These are phyloP conservation scores for Brachyptera risi DNA, from an alignment of 2,888 invertebrate genomes.

Conservation along the genomic window DNA sequence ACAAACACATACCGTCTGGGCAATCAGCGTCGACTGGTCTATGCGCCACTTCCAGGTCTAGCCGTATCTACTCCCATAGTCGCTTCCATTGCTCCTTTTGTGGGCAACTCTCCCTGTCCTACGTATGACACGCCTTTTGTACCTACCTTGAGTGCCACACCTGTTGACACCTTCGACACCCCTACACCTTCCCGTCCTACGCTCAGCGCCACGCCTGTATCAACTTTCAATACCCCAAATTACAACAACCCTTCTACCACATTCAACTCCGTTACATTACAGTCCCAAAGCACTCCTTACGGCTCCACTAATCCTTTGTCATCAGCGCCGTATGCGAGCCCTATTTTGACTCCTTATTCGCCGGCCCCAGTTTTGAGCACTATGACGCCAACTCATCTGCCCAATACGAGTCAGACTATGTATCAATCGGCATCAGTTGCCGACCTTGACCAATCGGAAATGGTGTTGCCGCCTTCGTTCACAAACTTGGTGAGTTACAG, in stretches of 20 bases:
- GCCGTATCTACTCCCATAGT: slow-evolving; percentile 27
- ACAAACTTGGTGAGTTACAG: slow-evolving; percentile 27
- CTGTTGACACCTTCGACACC: slow-evolving; percentile 2
- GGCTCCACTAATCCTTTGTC: neutral
- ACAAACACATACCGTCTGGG: slow-evolving; percentile 61
- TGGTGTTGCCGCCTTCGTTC: slow-evolving; percentile 27
- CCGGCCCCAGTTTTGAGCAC: slow-evolving; percentile 15
- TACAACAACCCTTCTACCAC: no score
- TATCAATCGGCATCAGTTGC: slow-evolving; percentile 19
- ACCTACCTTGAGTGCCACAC: slow-evolving; percentile 2
- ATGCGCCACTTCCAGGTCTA: slow-evolving; percentile 74
- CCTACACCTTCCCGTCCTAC: slow-evolving; percentile 6
- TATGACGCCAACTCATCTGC: slow-evolving; percentile 22
- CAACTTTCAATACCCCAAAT: neutral
- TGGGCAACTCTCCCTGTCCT: neutral
- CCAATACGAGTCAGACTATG: slow-evolving; percentile 6
- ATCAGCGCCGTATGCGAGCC: neutral
- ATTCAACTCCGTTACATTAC: no score
- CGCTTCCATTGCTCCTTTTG: slow-evolving; percentile 20
- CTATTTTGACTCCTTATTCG: slow-evolving; percentile 6
- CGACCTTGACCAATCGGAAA: slow-evolving; percentile 5
- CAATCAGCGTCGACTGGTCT: slow-evolving; percentile 63
- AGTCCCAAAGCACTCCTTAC: no score
- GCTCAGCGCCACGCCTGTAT: neutral
- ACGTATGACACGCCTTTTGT: neutral